Base-by-base conservation (phyloP, 2,797 vertebrate species). In the Pelodytes ibericus region DNA sequence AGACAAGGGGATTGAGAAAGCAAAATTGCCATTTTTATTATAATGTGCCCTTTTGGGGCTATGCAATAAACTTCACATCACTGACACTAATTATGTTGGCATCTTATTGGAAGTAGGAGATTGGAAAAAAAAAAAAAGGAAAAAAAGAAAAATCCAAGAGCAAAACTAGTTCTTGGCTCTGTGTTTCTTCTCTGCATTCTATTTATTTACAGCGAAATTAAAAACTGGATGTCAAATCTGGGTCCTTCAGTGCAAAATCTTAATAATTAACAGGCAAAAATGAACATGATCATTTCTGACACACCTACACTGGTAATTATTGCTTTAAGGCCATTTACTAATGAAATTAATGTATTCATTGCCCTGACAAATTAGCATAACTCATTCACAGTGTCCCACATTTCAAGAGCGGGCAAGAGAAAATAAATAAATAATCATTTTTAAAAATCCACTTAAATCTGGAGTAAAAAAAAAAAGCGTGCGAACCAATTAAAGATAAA, bases 281-380 rank as follows among this genome's bases (percentile, higher is more conserved):
- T 95, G 94, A 96, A 96, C 95, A 95, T 98, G 95, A 98, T 99
- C 90, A 80, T 91, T 96, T 96, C 92, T 98, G 97, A 98, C 97
- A 97, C 96, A 98, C 97, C 97, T 98, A 97, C 96, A 96, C 95
- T 96, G 94, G 94, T 99, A 98, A 98, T 99, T 98, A 98, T 93
- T 95, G 97, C 97, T 99, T 96, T 96, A 93, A 98, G 97, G 97
- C 94, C 95, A 96, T 96, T 95, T 95, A 94, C 96, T 98, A 97
- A 98, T 98, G 95, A 98, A 98, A 99, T 96, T 95, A 98, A 99
- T 96, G 96, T 95, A 97, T 97, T 96, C 95, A 91, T 96, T 98
- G 96, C 96, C 95, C 94, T 94, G 95, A 96, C 95, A 96, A 95
- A 99, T 99, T 98, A 99, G 93, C 95, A 98, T 97, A 98, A 96